A percentile compares a stretch with the other conserved stretches of the same genome.
Conservation (phyloP, 2,888 invertebrate species). For the Stramonita haemastoma region DNA sequence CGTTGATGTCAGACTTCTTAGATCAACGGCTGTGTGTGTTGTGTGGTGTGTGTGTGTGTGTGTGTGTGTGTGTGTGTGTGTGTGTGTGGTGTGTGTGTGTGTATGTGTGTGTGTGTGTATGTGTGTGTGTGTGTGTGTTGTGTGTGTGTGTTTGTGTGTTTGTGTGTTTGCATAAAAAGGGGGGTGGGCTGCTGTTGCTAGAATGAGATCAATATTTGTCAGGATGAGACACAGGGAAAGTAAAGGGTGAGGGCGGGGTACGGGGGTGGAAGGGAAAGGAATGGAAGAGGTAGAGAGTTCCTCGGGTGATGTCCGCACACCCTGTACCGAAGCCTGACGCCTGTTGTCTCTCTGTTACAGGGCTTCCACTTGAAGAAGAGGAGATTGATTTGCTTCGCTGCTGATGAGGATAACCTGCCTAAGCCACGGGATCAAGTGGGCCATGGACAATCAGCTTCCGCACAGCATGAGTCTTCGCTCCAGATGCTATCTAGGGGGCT, state of each 20-base stretch:
- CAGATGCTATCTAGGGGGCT: too few relatives aligned
- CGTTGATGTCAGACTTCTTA: background rate
- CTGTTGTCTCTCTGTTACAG: too few relatives aligned
- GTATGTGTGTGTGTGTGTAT: too few relatives aligned
- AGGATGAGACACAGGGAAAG: background rate
- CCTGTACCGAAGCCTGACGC: too few relatives aligned
- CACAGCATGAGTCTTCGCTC: background rate
- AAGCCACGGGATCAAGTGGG: background rate
- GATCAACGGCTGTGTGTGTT: background rate
- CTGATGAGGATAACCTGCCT: conserved; percentile 13
- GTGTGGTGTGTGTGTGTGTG: too few relatives aligned
- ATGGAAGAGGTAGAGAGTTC: too few relatives aligned
- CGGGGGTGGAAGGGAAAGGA: background rate
- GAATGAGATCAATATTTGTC: background rate
- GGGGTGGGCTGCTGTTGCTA: background rate
- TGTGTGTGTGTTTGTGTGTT: background rate
- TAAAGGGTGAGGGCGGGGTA: background rate
- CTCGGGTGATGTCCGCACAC: too few relatives aligned
- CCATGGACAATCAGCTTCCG: background rate
- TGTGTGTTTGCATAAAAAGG: background rate
- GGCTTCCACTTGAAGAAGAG: too few relatives aligned
- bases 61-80: too few relatives aligned
- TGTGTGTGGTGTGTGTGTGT: too few relatives aligned
- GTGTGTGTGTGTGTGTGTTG: too few relatives aligned
- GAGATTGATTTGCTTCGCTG: background rate